Conservation (phyloP, 2,888 invertebrate genomes). For the Tortricodes alternella region DNA sequence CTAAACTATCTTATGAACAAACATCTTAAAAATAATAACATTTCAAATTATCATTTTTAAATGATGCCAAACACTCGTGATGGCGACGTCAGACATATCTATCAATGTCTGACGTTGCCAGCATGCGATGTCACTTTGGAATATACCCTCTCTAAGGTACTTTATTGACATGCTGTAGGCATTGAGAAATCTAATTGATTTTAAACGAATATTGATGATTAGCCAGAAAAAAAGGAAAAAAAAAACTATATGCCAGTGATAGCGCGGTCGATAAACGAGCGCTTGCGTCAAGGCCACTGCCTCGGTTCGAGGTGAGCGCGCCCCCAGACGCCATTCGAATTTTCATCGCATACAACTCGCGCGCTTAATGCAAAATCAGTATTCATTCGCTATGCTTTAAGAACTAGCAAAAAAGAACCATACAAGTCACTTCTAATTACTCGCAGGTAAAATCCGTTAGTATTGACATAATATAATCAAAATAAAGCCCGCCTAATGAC, state of each 20-base stretch:
- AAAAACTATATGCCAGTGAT: neutral
- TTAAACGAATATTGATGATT: neutral
- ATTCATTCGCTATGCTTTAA: conserved; percentile 15
- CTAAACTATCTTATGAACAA: too few relatives aligned
- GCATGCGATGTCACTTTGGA: too few relatives aligned
- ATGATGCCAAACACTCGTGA: too few relatives aligned
- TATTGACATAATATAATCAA: too few relatives aligned
- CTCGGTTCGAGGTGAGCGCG: neutral
- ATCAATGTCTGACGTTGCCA: too few relatives aligned
- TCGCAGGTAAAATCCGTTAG: too few relatives aligned
- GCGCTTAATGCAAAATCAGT: conserved; percentile 12
- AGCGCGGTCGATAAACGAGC: conserved; percentile 12
- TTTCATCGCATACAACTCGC: conserved; percentile 11
- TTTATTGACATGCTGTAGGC: neutral
- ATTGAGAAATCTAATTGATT: neutral
- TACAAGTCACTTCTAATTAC: neutral
- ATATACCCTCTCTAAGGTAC: too few relatives aligned
- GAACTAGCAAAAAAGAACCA: neutral
- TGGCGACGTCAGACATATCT: too few relatives aligned
- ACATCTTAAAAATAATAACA: too few relatives aligned
- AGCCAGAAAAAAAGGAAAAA: neutral
- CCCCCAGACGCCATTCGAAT: neutral
- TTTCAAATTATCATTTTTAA: too few relatives aligned
- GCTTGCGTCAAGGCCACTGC: conserved; percentile 8
- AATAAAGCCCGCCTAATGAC: too few relatives aligned